phyloP scores from a whole-genome alignment of 2,113 vertebrate species.

The Arizona elegans region DNA sequence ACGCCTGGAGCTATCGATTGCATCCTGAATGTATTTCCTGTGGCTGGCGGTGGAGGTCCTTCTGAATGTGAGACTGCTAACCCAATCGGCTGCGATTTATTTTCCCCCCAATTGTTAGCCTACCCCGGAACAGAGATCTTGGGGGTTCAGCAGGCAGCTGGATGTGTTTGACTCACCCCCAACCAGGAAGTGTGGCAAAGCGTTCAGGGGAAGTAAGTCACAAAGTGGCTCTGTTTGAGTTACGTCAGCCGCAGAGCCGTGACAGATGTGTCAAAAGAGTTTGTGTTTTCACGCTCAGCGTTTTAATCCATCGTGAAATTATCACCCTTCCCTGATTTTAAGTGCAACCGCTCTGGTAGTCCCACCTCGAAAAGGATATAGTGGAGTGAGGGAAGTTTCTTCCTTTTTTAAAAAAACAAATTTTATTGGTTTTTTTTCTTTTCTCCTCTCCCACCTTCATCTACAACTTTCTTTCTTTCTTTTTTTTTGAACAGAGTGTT shows the following conservation, averaged over 20 bases:
- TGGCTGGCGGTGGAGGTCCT: not conserved
- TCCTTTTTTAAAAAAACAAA: no score
- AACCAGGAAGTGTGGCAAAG: not conserved
- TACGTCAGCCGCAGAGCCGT: not conserved
- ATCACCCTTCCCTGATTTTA: not conserved
- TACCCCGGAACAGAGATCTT: not conserved
- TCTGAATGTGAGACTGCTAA: not conserved
- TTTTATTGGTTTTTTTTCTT: no score
- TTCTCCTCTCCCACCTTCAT: no score
- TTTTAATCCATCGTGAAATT: not conserved
- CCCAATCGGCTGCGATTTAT: not conserved
- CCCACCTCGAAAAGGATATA: not conserved
- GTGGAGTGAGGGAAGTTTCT: not conserved
- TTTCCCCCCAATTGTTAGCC: not conserved
- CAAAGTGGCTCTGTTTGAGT: not conserved
- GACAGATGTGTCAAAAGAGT: not conserved
- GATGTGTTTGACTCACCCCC: not conserved
- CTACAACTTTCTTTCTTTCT: no score
- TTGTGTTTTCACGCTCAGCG: not conserved
- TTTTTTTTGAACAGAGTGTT: no score
- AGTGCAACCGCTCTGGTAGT: not conserved
- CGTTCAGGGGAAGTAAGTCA: not conserved
- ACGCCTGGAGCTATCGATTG: not conserved
- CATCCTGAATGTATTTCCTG: not conserved
- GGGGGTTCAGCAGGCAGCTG: not conserved